These are phyloP conservation scores for Netelia melanura DNA, from an alignment of 2,888 invertebrate species.

Conservation along the genomic window DNA sequence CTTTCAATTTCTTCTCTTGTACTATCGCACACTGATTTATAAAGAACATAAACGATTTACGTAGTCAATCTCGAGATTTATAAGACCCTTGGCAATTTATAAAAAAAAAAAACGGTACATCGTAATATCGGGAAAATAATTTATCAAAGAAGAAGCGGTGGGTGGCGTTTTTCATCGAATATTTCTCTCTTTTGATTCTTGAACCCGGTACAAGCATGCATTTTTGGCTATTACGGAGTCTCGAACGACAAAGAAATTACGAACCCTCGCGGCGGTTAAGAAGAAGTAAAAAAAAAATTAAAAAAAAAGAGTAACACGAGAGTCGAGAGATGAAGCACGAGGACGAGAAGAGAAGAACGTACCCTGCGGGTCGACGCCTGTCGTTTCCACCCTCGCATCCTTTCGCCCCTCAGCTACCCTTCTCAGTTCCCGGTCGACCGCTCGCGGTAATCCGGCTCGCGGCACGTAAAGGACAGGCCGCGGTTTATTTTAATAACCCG, in stretches of 20 bases:
- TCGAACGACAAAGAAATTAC: slow-evolving; percentile 47
- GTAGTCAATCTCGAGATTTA: not conserved
- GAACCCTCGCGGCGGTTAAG: slow-evolving; percentile 13
- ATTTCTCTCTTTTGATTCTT: slow-evolving; percentile 6
- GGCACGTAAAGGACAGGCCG: slow-evolving; percentile 66
- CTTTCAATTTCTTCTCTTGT: not conserved
- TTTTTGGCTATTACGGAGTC: slow-evolving; percentile 23
- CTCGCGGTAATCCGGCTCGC: slow-evolving; percentile 63
- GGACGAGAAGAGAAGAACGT: slow-evolving; percentile 28
- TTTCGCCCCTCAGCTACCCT: not conserved
- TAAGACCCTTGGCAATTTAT: not conserved
- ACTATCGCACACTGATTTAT: no score
- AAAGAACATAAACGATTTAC: no score
- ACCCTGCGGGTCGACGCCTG: slow-evolving; percentile 49
- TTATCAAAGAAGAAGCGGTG: not conserved
- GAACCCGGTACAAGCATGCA: not conserved
- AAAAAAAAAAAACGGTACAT: no score
- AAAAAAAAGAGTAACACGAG: not conserved
- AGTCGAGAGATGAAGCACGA: slow-evolving; percentile 14
- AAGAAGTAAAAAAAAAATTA: slow-evolving; percentile 11
- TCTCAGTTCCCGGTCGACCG: slow-evolving; percentile 17
- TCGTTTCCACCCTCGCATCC: slow-evolving; percentile 48
- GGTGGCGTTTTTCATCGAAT: not conserved
- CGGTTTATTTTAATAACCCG: slow-evolving; percentile 74
- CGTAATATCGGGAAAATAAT: not conserved